Conservation (phyloP, 2,888 invertebrate species). For the Xestia xanthographa region DNA sequence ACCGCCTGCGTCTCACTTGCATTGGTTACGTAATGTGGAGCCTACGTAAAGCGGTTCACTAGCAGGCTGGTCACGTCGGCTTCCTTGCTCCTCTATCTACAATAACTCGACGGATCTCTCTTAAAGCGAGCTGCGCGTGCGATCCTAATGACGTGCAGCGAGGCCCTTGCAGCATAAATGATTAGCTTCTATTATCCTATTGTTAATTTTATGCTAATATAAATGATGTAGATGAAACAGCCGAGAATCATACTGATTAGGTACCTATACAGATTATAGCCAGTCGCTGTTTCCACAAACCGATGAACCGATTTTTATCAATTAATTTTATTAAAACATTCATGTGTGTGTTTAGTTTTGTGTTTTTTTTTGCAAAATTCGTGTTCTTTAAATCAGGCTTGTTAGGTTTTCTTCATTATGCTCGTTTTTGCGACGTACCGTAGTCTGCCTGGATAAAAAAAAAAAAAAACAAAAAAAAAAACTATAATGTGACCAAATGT, state of each 20-base stretch:
- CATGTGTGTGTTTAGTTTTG: neutral
- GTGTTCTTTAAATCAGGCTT: neutral
- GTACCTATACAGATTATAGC: neutral
- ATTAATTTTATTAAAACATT: slow-evolving; percentile 10
- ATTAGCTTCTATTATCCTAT: slow-evolving; percentile 53
- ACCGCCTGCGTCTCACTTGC: slow-evolving; percentile 68
- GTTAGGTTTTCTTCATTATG: neutral
- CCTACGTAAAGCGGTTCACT: slow-evolving; percentile 72
- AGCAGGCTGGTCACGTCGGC: slow-evolving; percentile 74
- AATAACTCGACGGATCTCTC: slow-evolving; percentile 56
- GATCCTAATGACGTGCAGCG: slow-evolving; percentile 68
- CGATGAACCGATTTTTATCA: neutral
- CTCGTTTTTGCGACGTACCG: slow-evolving; percentile 2
- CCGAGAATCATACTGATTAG: neutral
- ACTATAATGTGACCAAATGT: neutral
- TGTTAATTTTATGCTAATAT: slow-evolving; percentile 31
- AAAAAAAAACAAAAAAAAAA: no score
- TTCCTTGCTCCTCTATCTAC: slow-evolving; percentile 66
- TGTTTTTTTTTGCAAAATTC: neutral
- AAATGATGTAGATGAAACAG: slow-evolving; percentile 2
- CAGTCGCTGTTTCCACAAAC: slow-evolving; percentile 8
- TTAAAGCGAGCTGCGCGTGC: slow-evolving; percentile 59
- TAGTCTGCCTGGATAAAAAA: neutral
- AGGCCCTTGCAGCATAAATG: slow-evolving; percentile 58
- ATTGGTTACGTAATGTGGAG: slow-evolving; percentile 76